These are phyloP conservation scores for Antheraea pernyi DNA, from an alignment of 1,140 invertebrate species.

Conservation along the genomic window DNA sequence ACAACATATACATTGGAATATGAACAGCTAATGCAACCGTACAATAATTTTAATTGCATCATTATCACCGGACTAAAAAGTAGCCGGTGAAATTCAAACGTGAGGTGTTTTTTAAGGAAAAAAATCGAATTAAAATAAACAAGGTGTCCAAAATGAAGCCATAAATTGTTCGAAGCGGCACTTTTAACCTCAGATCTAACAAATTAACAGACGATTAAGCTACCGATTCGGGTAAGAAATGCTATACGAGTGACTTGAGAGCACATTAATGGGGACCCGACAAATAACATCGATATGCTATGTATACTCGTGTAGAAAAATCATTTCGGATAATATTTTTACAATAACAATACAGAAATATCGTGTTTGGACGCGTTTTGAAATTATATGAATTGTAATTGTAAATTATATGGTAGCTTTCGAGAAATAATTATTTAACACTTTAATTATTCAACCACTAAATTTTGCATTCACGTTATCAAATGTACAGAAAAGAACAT, in stretches of 20 bases:
- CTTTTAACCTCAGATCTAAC: constrained; percentile 65
- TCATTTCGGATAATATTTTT: background rate
- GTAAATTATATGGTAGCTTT: no score
- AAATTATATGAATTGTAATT: no score
- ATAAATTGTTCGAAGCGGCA: constrained; percentile 66
- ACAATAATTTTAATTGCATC: constrained; percentile 26
- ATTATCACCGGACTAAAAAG: constrained; percentile 20
- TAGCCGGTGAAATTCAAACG: constrained; percentile 15
- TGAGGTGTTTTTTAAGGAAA: constrained; percentile 14
- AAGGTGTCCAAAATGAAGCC: constrained; percentile 58
- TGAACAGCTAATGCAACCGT: no score
- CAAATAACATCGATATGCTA: constrained; percentile 61
- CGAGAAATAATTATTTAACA: no score
- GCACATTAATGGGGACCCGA: constrained; percentile 59
- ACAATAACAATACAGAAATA: background rate
- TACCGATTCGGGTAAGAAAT: constrained; percentile 67
- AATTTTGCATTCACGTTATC: no score
- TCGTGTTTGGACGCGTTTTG: background rate
- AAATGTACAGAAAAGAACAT: no score
- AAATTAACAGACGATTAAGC: constrained; percentile 76
- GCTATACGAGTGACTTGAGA: constrained; percentile 31
- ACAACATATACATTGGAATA: no score
- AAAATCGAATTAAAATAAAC: constrained; percentile 33
- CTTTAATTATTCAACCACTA: no score
- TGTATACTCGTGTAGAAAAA: constrained; percentile 40